phyloP scores from a whole-genome alignment of 2,113 vertebrate genomes.

The Spea bombifrons region DNA sequence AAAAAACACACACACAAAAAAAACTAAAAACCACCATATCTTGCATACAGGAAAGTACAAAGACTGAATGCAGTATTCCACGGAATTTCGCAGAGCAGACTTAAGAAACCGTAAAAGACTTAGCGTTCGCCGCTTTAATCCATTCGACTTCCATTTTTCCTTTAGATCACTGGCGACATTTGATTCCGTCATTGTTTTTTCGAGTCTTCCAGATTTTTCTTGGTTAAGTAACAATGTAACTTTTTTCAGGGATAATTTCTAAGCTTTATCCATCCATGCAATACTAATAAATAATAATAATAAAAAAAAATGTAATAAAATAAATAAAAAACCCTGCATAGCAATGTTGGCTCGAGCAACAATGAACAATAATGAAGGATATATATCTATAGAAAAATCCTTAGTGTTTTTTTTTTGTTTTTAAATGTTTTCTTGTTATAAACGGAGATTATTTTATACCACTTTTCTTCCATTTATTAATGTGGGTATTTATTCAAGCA shows the following conservation, averaged over 20 bases:
- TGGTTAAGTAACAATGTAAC: constrained; percentile 77
- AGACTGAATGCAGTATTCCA: constrained; percentile 74
- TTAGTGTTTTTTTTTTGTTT: constrained; percentile 53
- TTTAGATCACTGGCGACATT: constrained; percentile 78
- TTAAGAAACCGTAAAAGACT: constrained; percentile 69
- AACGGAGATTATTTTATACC: constrained; percentile 90
- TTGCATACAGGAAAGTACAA: constrained; percentile 64
- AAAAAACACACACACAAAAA: constrained; percentile 39
- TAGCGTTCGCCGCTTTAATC: constrained; percentile 72
- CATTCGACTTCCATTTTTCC: constrained; percentile 78
- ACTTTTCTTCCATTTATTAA: constrained; percentile 92
- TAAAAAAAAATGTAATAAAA: constrained; percentile 55
- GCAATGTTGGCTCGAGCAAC: constrained; percentile 81
- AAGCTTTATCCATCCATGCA: constrained; percentile 90
- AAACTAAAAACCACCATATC: constrained; percentile 56
- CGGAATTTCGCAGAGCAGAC: constrained; percentile 73
- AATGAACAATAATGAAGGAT: constrained; percentile 81
- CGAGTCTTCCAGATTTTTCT: constrained; percentile 87
- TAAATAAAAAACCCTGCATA: constrained; percentile 73
- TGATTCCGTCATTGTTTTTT: constrained; percentile 82
- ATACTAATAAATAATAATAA: constrained; percentile 80
- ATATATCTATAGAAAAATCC: constrained; percentile 56
- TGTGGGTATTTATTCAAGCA: constrained; percentile 91
- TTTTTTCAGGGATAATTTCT: constrained; percentile 87
- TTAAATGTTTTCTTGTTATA: constrained; percentile 78